Percentiles rank a stretch among this genome's conserved stretches.
Evolutionary conservation across 1,140 invertebrate species (phyloP).

Genomic region (Bombus sibiricus): DNA sequence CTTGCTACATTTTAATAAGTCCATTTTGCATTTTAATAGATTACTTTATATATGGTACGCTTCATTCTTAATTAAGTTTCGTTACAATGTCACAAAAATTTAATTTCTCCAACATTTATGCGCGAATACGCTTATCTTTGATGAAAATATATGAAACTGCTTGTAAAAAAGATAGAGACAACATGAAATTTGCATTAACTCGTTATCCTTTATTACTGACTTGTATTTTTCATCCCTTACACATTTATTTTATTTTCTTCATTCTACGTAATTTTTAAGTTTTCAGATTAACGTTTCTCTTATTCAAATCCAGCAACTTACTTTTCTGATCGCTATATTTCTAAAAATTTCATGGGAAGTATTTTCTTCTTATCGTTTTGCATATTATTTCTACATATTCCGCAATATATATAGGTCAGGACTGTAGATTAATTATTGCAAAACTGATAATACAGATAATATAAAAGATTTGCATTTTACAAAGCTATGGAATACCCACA

Average conservation of each 20-base stretch:
- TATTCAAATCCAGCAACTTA: too few species aligned
- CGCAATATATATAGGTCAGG: too few species aligned
- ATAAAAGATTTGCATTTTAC: neutral
- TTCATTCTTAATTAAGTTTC: neutral
- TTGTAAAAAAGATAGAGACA: neutral
- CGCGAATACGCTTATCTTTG: neutral
- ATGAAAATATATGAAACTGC: neutral
- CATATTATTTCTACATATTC: too few species aligned
- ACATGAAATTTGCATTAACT: neutral
- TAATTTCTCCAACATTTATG: neutral
- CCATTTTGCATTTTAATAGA: constrained; percentile 9
- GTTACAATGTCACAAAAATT: neutral
- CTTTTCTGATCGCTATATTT: too few species aligned
- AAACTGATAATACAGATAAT: neutral
- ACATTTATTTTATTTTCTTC: neutral
- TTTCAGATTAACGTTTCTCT: too few species aligned
- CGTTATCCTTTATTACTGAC: neutral
- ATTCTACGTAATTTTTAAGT: too few species aligned
- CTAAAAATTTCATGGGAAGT: too few species aligned
- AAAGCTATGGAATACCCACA: too few species aligned
- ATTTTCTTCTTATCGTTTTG: too few species aligned
- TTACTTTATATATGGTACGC: neutral
- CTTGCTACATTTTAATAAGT: neutral
- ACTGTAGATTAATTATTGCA: too few species aligned
- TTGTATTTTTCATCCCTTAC: neutral